These are phyloP conservation scores for Sclerodermus sp. DNA, from an alignment of 2,888 invertebrate genomes.

Conservation along the genomic window DNA sequence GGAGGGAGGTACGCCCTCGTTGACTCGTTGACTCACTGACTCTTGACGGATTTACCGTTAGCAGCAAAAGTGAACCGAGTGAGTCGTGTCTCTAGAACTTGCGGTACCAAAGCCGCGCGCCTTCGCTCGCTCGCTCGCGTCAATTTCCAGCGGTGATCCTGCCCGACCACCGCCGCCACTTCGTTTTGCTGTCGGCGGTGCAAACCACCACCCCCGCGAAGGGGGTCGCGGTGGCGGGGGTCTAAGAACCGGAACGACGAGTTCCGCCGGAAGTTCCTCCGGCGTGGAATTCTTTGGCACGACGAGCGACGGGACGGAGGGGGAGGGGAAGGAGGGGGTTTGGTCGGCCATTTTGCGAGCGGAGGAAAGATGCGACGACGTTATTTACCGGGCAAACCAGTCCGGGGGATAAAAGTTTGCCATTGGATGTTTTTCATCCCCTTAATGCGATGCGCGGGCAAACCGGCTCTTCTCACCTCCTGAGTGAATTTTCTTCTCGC, in stretches of 20 bases:
- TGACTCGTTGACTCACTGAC: constrained; percentile 52
- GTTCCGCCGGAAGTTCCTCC: too few species aligned
- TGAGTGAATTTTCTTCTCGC: too few species aligned
- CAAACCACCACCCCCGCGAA: too few species aligned
- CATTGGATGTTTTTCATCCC: too few species aligned
- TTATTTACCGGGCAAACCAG: background rate
- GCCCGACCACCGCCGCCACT: background rate
- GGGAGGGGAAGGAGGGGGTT: too few species aligned
- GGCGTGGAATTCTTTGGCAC: too few species aligned
- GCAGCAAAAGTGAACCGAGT: constrained; percentile 53
- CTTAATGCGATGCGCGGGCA: too few species aligned
- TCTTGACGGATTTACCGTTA: constrained; percentile 53
- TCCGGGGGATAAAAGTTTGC: too few species aligned
- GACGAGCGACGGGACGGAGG: background rate
- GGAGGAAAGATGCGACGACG: background rate
- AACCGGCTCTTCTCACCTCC: too few species aligned
- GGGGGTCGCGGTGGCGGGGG: too few species aligned
- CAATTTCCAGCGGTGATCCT: too few species aligned
- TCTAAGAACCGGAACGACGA: too few species aligned
- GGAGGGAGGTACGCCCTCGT: constrained; percentile 24
- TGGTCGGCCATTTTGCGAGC: background rate
- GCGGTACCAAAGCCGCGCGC: constrained; percentile 37
- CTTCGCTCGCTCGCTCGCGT: background rate
- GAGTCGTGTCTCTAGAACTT: constrained; percentile 52
- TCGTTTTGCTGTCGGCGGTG: background rate